phyloP scores from a whole-genome alignment of 1,140 invertebrate genomes.

The Neocloeon triangulifer region DNA sequence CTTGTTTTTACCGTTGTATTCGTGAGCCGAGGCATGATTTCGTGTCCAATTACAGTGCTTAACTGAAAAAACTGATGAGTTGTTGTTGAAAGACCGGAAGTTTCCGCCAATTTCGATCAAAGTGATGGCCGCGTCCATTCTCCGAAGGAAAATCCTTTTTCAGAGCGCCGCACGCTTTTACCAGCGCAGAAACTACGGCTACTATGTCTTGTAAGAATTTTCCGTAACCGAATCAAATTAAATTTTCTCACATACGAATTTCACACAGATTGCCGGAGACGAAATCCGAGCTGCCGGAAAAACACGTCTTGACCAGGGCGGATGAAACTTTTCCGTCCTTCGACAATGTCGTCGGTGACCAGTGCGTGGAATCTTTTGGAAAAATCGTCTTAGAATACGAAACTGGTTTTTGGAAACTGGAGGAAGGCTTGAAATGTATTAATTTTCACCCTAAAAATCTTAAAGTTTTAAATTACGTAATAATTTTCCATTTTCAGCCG shows the following conservation, averaged over 20 bases:
- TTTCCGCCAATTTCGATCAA: no score
- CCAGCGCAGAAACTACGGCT: no score
- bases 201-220: no score
- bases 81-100: no score
- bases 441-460: slow-evolving; percentile 4
- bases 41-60: no score
- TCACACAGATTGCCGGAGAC: slow-evolving; percentile 68
- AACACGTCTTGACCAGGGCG: slow-evolving; percentile 46
- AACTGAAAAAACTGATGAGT: no score
- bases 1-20: no score
- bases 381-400: slow-evolving; percentile 68
- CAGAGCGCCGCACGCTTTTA: no score
- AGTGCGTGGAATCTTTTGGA: slow-evolving; percentile 56
- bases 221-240: no score
- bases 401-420: slow-evolving; percentile 38
- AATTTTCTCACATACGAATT: slow-evolving; percentile 9
- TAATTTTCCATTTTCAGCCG: slow-evolving; percentile 7
- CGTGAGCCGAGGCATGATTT: no score
- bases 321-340: slow-evolving; percentile 59
- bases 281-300: slow-evolving; percentile 49
- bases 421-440: slow-evolving; percentile 25
- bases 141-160: no score
- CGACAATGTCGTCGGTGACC: slow-evolving; percentile 53
- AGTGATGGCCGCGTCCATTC: no score
- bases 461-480: slow-evolving; percentile 3